phyloP scores from a whole-genome alignment of 2,888 invertebrate species.

The Mimas tiliae region DNA sequence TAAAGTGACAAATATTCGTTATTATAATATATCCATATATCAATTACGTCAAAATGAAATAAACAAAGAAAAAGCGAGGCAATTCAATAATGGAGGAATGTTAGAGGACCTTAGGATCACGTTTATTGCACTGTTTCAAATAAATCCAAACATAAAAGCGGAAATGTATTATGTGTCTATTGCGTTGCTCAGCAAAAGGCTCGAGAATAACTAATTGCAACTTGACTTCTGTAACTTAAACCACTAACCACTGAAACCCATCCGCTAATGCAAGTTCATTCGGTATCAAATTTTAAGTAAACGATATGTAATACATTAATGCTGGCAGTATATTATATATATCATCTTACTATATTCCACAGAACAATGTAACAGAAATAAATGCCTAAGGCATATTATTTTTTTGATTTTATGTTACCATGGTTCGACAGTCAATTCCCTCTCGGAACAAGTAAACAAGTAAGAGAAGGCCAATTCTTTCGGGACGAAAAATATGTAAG shows the following conservation, averaged over 20 bases:
- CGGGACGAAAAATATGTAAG: too few species aligned
- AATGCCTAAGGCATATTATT: background rate
- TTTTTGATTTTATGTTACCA: too few species aligned
- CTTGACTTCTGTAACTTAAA: conserved; percentile 27
- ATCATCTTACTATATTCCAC: background rate
- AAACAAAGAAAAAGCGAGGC: background rate
- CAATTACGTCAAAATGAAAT: background rate
- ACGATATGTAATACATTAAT: background rate
- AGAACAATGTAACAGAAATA: background rate
- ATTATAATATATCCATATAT: too few species aligned
- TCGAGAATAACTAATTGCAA: conserved; percentile 7
- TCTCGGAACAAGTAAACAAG: too few species aligned
- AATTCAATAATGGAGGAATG: too few species aligned
- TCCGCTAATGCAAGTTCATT: conserved; percentile 46
- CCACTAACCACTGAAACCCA: conserved; percentile 35
- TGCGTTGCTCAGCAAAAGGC: background rate
- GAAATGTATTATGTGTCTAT: background rate
- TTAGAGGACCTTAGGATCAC: background rate
- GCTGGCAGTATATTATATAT: background rate
- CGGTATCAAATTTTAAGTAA: conserved; percentile 34
- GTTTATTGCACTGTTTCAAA: background rate
- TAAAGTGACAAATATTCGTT: too few species aligned
- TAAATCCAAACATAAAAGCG: background rate
- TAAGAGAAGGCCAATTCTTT: too few species aligned
- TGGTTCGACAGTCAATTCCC: too few species aligned